A percentile compares a stretch with the other conserved stretches of the same genome.
These are phyloP conservation scores for Temnothorax curvispinosus DNA, from an alignment of 1,140 invertebrate species.

Conservation along the genomic window DNA sequence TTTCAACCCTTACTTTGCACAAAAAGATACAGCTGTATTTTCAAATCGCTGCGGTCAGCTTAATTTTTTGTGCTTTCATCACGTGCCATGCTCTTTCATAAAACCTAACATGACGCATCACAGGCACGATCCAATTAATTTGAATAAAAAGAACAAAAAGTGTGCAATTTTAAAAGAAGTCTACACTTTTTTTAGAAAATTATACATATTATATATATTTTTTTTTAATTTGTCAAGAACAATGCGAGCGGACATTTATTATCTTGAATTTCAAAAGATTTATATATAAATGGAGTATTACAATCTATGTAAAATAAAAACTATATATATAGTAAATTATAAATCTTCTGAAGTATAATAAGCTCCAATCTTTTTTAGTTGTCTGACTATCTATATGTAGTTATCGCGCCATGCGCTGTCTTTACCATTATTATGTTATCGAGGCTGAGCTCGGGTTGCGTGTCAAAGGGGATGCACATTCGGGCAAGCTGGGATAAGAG, in stretches of 20 bases:
- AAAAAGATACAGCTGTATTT: conserved; percentile 3
- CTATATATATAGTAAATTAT: not conserved
- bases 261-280: not conserved
- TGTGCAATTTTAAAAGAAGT: not conserved
- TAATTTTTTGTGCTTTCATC: conserved; percentile 57
- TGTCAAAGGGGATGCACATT: conserved; percentile 73
- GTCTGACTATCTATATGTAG: not conserved
- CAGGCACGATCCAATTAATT: conserved; percentile 58
- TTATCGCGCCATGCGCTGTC: conserved; percentile 37
- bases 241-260: not conserved
- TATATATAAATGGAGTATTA: not conserved
- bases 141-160: conserved; percentile 16
- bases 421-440: conserved; percentile 65
- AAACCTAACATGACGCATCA: conserved; percentile 12
- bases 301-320: conserved; percentile 1
- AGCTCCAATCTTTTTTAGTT: not conserved
- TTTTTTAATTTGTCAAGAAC: not conserved
- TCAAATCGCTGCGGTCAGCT: conserved; percentile 56
- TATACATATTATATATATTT: too few species aligned
- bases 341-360: not conserved
- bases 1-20: not conserved
- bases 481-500: conserved; percentile 78
- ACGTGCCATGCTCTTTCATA: conserved; percentile 61
- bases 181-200: not conserved
- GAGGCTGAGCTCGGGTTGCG: conserved; percentile 64